Evolutionary conservation across 2,888 invertebrate species (phyloP), one percentile per base, ranked within the genome.

Genomic region (Tubulanus polymorphus): DNA sequence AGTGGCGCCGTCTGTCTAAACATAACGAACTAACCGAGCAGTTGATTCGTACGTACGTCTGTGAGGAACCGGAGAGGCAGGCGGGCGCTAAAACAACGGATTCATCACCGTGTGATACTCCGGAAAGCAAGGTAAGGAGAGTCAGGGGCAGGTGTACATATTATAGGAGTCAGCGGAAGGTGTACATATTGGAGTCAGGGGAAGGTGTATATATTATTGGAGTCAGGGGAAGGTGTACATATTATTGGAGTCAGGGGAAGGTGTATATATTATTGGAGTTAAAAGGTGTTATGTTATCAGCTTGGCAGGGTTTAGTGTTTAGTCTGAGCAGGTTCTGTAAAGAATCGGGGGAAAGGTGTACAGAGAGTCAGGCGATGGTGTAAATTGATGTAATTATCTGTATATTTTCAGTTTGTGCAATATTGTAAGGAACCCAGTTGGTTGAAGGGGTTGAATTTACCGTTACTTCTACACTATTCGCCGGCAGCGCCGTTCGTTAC

Each of bases 1-100:
- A 79, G 56, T 81, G 80, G 80, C 63, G 80, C 29, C 71, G 74
- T 59, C 60, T 79, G 20, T 67, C 72, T 3, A 57, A 67, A 27
- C 70, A 72, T 26, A 65, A 67, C 6, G 56, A 61, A 8, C 51
- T 72, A 1, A 66, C 66, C 3, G 58, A 69, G 6, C 60, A 63
- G 15, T 68, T 71, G 50, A 51, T 72, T 18, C 56, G 59, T 32
- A 64, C 60, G n/a, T 74, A 67, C 62, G 62, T 63, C n/a, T 75
- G 75, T 64, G 65, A 65, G 1, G 68, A 63, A 61, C 59, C 60
- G 15, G 18, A 5, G 6, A 23, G 18, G 18, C 41, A 5, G 3
- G 41, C 6, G 5, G 15, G 23, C 10, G 35, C n/a, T 12, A 32
- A 32, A 12, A 10, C n/a, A 12, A 32, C n/a, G 35, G 10, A 12